Evolutionary conservation across 2,888 invertebrate genomes (phyloP), one percentile per base, ranked within the genome.

Genomic region (Macrophya alboannulata): DNA sequence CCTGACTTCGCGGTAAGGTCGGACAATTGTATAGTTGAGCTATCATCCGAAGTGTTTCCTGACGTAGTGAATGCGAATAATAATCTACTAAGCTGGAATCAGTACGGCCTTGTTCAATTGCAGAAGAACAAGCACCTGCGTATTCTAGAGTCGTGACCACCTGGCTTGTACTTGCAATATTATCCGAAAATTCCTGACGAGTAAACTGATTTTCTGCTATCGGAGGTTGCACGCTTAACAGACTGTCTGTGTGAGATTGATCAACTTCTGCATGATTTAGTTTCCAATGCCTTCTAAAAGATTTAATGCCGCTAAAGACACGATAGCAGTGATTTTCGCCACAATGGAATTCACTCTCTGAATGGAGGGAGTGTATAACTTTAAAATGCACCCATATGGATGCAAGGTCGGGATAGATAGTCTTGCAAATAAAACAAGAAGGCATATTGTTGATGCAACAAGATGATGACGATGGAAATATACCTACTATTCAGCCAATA

Each of bases 1-100:
- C 31, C 31, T 68, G 68, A 68, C 68, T 68, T 31, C 68, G 68
- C 31, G 68, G 68, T 68, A 68, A 68, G 68, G 68, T 68, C 25
- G 68, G 21, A 68, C 68, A 37, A 68, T 8, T 68, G 5, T 68
- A 68, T 8, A 68, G 68, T 68, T 31, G 21, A 8, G 68, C 68
- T 25, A 68, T 68, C 68, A 37, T 68, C 6, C 31, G 25, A 31
- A 68, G 68, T 15, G 68, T 68, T 68, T 68, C 25, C 68, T 68
- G 37, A 31, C 8, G 68, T 15, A 68, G 12, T 25, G 68, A 68
- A 21, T 68, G 15, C 8, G 37, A 21, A 68, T 68, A 68, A 68
- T 62, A 21, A 62, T 31, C 68, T 68, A 68, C 25, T 68, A 8
- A 68, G 68, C 68, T 68, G 15, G 10, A 15, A 68, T 31, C 21